Base-by-base conservation (phyloP, 2,113 vertebrate species). In the Epinephelus fuscoguttatus region DNA sequence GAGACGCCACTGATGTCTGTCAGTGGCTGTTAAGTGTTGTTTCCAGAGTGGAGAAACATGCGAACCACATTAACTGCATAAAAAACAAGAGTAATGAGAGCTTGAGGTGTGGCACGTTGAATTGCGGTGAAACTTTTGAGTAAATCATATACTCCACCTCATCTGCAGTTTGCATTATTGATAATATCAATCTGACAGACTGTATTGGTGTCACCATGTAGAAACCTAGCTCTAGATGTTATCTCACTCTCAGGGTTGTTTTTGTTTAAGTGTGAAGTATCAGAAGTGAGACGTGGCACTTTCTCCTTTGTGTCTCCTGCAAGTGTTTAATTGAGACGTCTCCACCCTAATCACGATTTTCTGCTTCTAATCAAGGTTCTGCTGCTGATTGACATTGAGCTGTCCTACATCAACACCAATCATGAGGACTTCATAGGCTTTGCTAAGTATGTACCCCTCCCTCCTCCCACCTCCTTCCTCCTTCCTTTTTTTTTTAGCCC, bases 341-440 rank as follows among this genome's bases (percentile, higher is more conserved):
- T 72, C 71, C 40, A 6, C 59, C 30, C 73, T 88, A 87, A 89
- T 87, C 47, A 64, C 55, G 40, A 78, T 88, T 66, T 80, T 90
- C 75, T 91, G 76, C 78, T 61, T 86, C 60, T 85, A 56, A 85
- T 68, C 63, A 89, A 99, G 98, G 96, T 99, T 52, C 96, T 99
- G 66, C 95, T 99, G 77, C 95, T 99, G 88, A 99, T 99, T 23
- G 98, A 99, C 95, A 98, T 98, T 12, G 98, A 99, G 92, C 95
- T 98, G 90, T 98, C 98, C 15, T 99, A 99, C 95, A 99, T 99
- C 95, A 99, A 99, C 96, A 99, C 98, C 18, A 99, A 99, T 94
- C 98, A 99, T 0, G 98, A 99, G 70, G 98, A 99, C 94, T 99
- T 99, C 95, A 99, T 99, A 12, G 98, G 98, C 50, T 99, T 99